Conservation (phyloP, 2,888 invertebrate genomes). For the Agelastica alni region DNA sequence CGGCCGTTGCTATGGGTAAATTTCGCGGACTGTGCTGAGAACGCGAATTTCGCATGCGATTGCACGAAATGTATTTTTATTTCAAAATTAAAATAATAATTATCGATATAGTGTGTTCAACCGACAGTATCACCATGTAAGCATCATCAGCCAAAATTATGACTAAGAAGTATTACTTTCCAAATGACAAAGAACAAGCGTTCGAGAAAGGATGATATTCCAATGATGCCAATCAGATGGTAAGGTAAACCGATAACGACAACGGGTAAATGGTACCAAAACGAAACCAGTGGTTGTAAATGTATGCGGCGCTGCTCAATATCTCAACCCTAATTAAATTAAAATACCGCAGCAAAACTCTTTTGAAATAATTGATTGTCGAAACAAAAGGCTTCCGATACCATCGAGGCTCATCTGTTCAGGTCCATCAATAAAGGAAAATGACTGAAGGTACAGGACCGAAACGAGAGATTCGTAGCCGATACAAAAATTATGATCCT, state of each 20-base stretch:
- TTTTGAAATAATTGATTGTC: constrained; percentile 56
- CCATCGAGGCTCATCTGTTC: constrained; percentile 43
- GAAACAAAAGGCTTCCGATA: constrained; percentile 56
- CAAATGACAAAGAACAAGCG: constrained; percentile 40
- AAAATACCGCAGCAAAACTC: constrained; percentile 53
- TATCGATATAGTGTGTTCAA: neutral
- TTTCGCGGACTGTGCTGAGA: no score
- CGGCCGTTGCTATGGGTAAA: no score
- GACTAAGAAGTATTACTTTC: constrained; percentile 28
- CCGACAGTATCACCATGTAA: no score
- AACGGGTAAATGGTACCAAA: constrained; percentile 24
- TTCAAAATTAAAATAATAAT: no score
- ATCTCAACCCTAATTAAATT: constrained; percentile 52
- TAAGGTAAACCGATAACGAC: constrained; percentile 3
- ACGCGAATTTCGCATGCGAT: no score
- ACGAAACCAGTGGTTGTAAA: constrained; percentile 46
- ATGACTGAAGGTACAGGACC: constrained; percentile 49
- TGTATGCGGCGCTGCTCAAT: constrained; percentile 39
- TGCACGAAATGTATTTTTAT: no score
- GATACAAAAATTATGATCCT: no score
- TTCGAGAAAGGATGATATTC: constrained; percentile 40
- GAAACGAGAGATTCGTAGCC: constrained; percentile 6
- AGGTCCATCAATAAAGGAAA: constrained; percentile 53
- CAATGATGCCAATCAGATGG: constrained; percentile 43
- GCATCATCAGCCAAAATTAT: constrained; percentile 17